phyloP scores from a whole-genome alignment of 1,140 invertebrate species.

The Cephus cinctus region DNA sequence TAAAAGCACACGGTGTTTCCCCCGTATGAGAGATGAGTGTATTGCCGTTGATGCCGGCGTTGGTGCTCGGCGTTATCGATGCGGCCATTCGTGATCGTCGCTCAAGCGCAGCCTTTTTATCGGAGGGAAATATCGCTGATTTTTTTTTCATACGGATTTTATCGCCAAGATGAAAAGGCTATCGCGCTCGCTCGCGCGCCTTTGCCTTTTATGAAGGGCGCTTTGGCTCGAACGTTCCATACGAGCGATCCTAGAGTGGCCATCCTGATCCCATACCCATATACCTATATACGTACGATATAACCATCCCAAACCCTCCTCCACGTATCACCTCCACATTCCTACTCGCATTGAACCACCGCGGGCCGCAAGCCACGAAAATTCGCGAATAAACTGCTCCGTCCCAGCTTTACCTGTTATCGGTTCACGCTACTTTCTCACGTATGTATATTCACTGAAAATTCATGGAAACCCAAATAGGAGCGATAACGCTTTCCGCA shows the following conservation, averaged over 20 bases:
- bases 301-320: too few relatives aligned
- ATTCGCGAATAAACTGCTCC: too few relatives aligned
- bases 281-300: background rate
- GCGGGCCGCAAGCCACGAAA: too few relatives aligned
- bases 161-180: conserved; percentile 40
- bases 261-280: background rate
- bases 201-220: conserved; percentile 14
- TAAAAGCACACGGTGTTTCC: too few relatives aligned
- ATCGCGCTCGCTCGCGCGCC: too few relatives aligned
- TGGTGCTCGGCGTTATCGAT: conserved; percentile 23
- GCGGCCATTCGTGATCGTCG: conserved; percentile 23
- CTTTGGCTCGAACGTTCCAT: background rate
- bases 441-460: background rate
- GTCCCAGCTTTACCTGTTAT: background rate
- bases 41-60: too few relatives aligned
- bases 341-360: too few relatives aligned
- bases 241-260: background rate
- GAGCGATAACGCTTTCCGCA: background rate
- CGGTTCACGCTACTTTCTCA: background rate
- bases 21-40: too few relatives aligned
- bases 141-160: conserved; percentile 32
- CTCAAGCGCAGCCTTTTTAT: conserved; percentile 38
- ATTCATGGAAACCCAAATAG: background rate
- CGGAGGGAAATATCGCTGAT: conserved; percentile 38
- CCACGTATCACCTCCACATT: too few relatives aligned